phyloP scores from a whole-genome alignment of 2,113 vertebrate species.

The Sprattus sprattus region DNA sequence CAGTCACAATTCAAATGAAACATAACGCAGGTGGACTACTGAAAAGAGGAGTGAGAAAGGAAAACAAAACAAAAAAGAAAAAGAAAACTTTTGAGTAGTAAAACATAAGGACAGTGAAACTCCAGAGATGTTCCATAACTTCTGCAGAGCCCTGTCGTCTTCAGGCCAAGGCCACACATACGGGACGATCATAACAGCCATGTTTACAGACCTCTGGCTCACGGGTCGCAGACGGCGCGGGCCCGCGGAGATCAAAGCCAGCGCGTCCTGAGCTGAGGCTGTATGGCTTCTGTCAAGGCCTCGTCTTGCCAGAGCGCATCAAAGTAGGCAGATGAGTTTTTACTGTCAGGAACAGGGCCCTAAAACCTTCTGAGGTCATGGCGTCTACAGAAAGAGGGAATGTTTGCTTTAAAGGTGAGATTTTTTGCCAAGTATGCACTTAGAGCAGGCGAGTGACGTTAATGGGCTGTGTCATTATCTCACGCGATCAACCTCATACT shows the following conservation, averaged over 20 bases:
- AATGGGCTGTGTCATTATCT: neutral
- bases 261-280: conserved; percentile 25
- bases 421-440: conserved; percentile 10
- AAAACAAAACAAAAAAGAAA: too few relatives aligned
- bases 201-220: conserved; percentile 42
- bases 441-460: neutral
- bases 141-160: neutral
- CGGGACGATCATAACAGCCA: conserved; percentile 41
- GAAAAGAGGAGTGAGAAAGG: neutral
- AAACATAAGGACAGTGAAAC: too few relatives aligned
- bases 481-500: neutral
- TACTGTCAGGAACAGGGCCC: neutral
- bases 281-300: conserved; percentile 44
- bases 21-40: conserved; percentile 38
- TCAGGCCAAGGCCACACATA: conserved; percentile 53
- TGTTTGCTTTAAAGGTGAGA: conserved; percentile 17
- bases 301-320: conserved; percentile 21
- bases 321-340: neutral
- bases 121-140: too few relatives aligned
- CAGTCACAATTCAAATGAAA: conserved; percentile 18
- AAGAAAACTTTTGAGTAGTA: too few relatives aligned
- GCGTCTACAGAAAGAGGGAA: neutral
- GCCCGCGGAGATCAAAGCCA: conserved; percentile 40
- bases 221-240: neutral
- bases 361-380: neutral